phyloP scores from a whole-genome alignment of 2,797 vertebrate species.

The Protosalanx chinensis region DNA sequence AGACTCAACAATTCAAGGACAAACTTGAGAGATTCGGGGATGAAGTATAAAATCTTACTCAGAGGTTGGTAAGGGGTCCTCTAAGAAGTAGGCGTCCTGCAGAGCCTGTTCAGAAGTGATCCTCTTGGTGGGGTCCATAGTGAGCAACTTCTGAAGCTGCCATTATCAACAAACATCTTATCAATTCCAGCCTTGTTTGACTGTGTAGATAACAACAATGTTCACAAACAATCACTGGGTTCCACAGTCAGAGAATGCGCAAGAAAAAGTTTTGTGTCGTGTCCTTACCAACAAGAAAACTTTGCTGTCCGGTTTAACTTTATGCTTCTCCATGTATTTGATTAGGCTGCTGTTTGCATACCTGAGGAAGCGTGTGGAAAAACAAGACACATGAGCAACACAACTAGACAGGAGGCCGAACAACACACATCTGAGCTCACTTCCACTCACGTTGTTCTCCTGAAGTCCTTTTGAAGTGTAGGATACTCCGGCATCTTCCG shows the following conservation, averaged over 20 bases:
- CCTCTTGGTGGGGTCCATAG: slow-evolving; percentile 97
- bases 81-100: slow-evolving; percentile 94
- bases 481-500: slow-evolving; percentile 98
- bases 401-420: not conserved
- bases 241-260: not conserved
- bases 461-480: slow-evolving; percentile 96
- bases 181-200: not conserved
- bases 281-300: slow-evolving; percentile 90
- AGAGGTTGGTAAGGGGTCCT: slow-evolving; percentile 92
- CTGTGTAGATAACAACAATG: not conserved
- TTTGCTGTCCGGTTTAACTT: slow-evolving; percentile 98
- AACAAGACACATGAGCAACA: slow-evolving; percentile 3
- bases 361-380: slow-evolving; percentile 64
- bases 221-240: not conserved
- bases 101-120: slow-evolving; percentile 96
- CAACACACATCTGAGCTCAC: not conserved
- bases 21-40: not conserved
- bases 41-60: slow-evolving; percentile 76
- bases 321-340: slow-evolving; percentile 99
- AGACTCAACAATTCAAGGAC: not conserved
- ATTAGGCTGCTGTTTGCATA: slow-evolving; percentile 98
- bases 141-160: slow-evolving; percentile 95
- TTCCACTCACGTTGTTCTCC: slow-evolving; percentile 92
- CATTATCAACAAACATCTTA: slow-evolving; percentile 13
- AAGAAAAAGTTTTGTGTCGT: not conserved